These are phyloP conservation scores for Aphodius sticticus DNA, from an alignment of 2,888 invertebrate species.

Conservation along the genomic window DNA sequence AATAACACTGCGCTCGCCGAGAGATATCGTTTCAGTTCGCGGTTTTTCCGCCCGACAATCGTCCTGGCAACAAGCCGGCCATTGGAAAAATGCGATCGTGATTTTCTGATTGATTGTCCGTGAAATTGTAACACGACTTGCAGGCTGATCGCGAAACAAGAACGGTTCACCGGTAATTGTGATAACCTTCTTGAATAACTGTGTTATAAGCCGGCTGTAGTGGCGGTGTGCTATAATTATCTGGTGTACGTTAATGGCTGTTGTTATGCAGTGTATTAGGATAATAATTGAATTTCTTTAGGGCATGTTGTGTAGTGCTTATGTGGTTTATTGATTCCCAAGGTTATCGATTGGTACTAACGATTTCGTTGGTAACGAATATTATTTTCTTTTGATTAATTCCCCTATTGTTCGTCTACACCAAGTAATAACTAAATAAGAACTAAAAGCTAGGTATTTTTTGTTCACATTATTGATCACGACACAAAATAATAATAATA, in stretches of 20 bases:
- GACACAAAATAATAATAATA: too few species aligned
- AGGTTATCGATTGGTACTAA: neutral
- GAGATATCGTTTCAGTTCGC: too few species aligned
- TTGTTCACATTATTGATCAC: too few species aligned
- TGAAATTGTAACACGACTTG: slow-evolving; percentile 22
- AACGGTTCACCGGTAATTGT: slow-evolving; percentile 8
- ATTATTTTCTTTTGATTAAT: too few species aligned
- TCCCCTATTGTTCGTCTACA: too few species aligned
- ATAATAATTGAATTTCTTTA: neutral
- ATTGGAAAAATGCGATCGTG: slow-evolving; percentile 14
- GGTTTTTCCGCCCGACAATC: too few species aligned
- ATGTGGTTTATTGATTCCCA: neutral
- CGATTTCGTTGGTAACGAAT: too few species aligned
- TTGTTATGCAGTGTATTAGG: neutral
- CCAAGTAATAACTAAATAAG: too few species aligned
- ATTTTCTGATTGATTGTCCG: slow-evolving; percentile 25
- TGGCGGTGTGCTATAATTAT: neutral
- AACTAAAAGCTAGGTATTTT: too few species aligned
- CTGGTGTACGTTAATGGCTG: neutral
- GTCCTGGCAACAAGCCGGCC: slow-evolving; percentile 7
- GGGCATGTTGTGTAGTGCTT: neutral
- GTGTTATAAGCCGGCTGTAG: neutral
- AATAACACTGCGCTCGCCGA: slow-evolving; percentile 4
- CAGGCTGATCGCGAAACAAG: neutral
- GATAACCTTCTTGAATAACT: slow-evolving; percentile 21